phyloP scores from a whole-genome alignment of 37 sponge, comb jelly and placozoan species.

The Agelas oroides region DNA sequence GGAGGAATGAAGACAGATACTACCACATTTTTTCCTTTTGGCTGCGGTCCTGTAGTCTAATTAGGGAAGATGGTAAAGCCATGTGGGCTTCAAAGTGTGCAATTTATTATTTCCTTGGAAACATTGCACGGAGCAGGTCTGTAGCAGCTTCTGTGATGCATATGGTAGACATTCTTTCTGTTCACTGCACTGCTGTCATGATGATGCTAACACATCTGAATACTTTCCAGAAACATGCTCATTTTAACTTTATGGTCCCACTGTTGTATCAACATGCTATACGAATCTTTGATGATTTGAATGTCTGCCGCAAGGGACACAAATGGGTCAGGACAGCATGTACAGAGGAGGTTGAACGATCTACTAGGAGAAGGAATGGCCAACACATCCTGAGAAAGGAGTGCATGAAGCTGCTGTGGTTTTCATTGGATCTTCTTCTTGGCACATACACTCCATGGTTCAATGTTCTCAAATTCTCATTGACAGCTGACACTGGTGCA shows the following conservation, averaged over 20 bases:
- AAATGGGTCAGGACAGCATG: too few species aligned
- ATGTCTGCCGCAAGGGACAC: too few species aligned
- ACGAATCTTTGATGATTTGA: too few species aligned
- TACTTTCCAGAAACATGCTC: too few species aligned
- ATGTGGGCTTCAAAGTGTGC: constrained; percentile 26
- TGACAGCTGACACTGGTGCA: constrained; percentile 21
- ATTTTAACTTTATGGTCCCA: too few species aligned
- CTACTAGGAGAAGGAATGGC: too few species aligned
- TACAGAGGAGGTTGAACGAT: too few species aligned
- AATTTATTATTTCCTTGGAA: constrained; percentile 40
- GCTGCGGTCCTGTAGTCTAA: constrained; percentile 40
- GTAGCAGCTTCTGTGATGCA: constrained; percentile 30
- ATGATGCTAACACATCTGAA: too few species aligned
- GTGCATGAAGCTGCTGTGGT: too few species aligned
- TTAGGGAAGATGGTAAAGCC: constrained; percentile 7
- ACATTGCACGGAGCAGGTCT: constrained; percentile 9
- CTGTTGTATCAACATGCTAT: too few species aligned
- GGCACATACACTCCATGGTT: constrained; percentile 33
- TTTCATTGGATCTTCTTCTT: constrained; percentile 17
- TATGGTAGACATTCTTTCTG: constrained; percentile 21
- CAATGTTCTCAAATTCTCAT: constrained; percentile 45
- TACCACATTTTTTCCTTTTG: constrained; percentile 45
- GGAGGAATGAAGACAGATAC: constrained; percentile 19
- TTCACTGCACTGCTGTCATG: constrained; percentile 4
- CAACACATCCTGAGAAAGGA: too few species aligned